Percentiles rank a stretch among this genome's conserved stretches.
Evolutionary conservation across 2,888 invertebrate species (phyloP).

Genomic region (Sipha maydis): DNA sequence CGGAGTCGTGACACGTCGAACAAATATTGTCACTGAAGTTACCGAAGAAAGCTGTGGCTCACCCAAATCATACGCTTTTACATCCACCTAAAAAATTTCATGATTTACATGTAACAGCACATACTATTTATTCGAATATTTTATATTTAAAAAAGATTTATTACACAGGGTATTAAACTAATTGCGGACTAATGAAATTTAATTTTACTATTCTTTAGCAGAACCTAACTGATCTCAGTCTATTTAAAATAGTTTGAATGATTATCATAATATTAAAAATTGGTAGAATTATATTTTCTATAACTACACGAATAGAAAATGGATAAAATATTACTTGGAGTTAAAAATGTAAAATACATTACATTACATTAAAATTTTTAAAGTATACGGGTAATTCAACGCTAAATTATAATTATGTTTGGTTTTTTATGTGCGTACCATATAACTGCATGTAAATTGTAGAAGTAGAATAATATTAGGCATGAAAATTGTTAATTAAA

Average conservation of each 20-base stretch:
- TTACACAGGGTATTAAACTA: background rate
- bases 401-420: constrained; percentile 7
- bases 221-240: too few relatives aligned
- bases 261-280: too few relatives aligned
- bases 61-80: constrained; percentile 86
- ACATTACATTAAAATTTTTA: too few relatives aligned
- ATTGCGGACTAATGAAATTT: too few relatives aligned
- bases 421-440: background rate
- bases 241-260: too few relatives aligned
- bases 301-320: too few relatives aligned
- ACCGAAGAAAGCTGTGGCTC: constrained; percentile 86
- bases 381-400: background rate
- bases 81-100: constrained; percentile 75
- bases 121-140: background rate
- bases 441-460: background rate
- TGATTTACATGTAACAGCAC: too few relatives aligned
- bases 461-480: background rate
- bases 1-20: constrained; percentile 82
- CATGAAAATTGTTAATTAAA: background rate
- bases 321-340: background rate
- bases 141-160: background rate
- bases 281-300: too few relatives aligned
- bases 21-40: constrained; percentile 82
- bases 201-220: too few relatives aligned
- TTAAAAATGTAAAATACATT: background rate